Base-by-base conservation (phyloP, 2,797 vertebrate species). In the Bothrops alternatus region DNA sequence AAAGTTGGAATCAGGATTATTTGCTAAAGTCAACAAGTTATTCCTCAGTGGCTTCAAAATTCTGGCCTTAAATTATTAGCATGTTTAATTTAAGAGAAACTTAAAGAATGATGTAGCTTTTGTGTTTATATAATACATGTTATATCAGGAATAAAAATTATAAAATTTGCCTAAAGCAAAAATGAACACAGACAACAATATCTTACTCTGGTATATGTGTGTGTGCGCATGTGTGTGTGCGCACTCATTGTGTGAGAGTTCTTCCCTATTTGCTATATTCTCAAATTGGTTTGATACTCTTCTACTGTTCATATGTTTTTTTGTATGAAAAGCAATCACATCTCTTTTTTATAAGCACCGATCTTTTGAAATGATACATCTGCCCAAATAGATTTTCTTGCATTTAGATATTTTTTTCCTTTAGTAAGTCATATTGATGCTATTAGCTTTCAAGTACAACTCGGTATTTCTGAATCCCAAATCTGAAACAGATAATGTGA, bases 111-210 rank as follows among this genome's bases (percentile, higher is more conserved):
- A 86, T 47, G 50, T 37, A 60, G 60, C 18, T 61, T 60, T 55
- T 78, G 16, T 88, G 42, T 85, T 88, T 25, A 58, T 69, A 26
- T 86, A 28, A 61, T 42, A 78, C 6, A 53, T 69, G 47, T 50
- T 86, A 42, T 56, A 94, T 94, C 90, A 94, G 90, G 85, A 1
- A 61, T 93, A 95, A 94, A 73, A 28, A 50, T 18, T 53, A 47
- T 18, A 85, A 32, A 86, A 25, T 94, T 94, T 95, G 28, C 63
- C 92, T 28, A 88, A 4, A 6, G 63, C 4, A 3, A 0, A 13
- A 25, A 2, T 57, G 89, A 1, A 37, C 28, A 89, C 92, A 85
- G 0, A 60, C 1, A 14, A 1, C 11, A 0, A 25, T 12, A 58
- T 87, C 61, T 0, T 89, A 82, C 20, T 5, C 78, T 82, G 37